These are phyloP conservation scores for Papilio polytes DNA, from an alignment of 1,140 invertebrate species.

Conservation along the genomic window DNA sequence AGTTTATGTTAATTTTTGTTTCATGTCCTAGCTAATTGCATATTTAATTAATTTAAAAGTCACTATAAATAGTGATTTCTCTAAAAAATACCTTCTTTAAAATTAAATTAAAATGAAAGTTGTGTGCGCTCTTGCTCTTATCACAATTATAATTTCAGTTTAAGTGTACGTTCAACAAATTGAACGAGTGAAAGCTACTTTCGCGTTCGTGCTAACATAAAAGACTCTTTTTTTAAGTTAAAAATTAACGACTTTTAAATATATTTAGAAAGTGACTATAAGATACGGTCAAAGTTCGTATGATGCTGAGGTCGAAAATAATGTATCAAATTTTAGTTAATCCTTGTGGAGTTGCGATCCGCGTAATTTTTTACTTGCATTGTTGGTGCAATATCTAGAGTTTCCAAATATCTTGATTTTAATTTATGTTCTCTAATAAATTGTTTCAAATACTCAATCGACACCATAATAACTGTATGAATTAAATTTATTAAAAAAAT, in stretches of 20 bases:
- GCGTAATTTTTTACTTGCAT: no score
- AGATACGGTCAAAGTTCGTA: neutral
- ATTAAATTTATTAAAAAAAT: no score
- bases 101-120: slow-evolving; percentile 9
- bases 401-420: no score
- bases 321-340: neutral
- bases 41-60: neutral
- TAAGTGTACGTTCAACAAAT: slow-evolving; percentile 15
- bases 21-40: neutral
- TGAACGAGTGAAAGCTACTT: slow-evolving; percentile 20
- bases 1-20: neutral
- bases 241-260: slow-evolving; percentile 22
- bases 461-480: no score
- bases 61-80: slow-evolving; percentile 18
- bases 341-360: neutral
- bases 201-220: slow-evolving; percentile 19
- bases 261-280: slow-evolving; percentile 12
- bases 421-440: no score
- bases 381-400: no score
- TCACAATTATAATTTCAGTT: slow-evolving; percentile 28
- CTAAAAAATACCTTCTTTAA: slow-evolving; percentile 3
- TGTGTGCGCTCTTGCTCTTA: neutral
- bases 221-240: slow-evolving; percentile 6
- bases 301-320: neutral
- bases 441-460: no score